Percentiles rank a stretch among this genome's conserved stretches.
These are phyloP conservation scores for Drosophila leonis DNA, from an alignment of 2,888 invertebrate species.

Conservation along the genomic window DNA sequence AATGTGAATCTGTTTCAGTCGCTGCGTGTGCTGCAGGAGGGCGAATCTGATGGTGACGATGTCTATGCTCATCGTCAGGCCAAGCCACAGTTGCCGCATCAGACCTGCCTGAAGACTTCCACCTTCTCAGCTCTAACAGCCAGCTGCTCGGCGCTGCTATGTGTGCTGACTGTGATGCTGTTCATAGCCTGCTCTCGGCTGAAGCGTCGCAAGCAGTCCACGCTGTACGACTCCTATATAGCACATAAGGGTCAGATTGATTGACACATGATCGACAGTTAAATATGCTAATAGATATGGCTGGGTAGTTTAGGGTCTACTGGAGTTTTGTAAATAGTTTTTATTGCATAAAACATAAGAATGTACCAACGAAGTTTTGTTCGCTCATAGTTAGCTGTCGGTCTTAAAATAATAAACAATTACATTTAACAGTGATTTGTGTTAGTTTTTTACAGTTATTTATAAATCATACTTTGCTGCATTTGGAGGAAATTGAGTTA, in stretches of 20 bases:
- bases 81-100: conserved; percentile 71
- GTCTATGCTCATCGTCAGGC: conserved; percentile 66
- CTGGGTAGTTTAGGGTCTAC: conserved; percentile 22
- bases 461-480: conserved; percentile 25
- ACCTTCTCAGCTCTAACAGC: conserved; percentile 90
- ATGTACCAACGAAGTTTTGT: conserved; percentile 60
- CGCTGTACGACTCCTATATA: conserved; percentile 87
- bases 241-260: conserved; percentile 89
- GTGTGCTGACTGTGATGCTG: conserved; percentile 90
- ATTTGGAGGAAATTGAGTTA: rapidly evolving
- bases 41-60: conserved; percentile 88
- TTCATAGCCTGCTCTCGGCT: conserved; percentile 92
- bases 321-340: conserved; percentile 67
- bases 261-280: conserved; percentile 75
- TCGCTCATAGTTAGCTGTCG: conserved; percentile 56
- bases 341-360: conserved; percentile 37
- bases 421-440: conserved; percentile 11
- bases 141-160: conserved; percentile 89
- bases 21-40: conserved; percentile 94
- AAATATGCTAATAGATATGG: conserved; percentile 2
- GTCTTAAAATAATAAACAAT: conserved; percentile 34
- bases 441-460: not conserved
- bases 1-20: conserved; percentile 96
- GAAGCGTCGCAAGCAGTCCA: conserved; percentile 86
- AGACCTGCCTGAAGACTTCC: conserved; percentile 89